phyloP scores from a whole-genome alignment of 2,113 vertebrate species.

The Cyanoramphus novaezelandiae region DNA sequence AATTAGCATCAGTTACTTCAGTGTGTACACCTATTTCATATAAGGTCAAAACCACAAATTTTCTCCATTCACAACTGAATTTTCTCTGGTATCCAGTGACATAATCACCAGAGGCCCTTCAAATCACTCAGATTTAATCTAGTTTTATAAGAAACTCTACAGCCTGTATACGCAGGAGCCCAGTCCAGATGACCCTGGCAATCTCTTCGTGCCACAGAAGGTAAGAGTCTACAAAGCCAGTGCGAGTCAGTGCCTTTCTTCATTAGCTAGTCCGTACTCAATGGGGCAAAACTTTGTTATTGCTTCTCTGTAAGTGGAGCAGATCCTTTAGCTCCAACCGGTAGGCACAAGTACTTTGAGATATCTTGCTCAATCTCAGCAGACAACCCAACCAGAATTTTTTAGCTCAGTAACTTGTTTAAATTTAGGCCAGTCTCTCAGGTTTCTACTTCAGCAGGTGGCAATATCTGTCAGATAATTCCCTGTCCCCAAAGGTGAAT shows the following conservation, averaged over 20 bases:
- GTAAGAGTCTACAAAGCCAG: neutral
- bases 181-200: neutral
- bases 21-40: neutral
- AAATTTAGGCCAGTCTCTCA: neutral
- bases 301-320: neutral
- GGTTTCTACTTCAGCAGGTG: neutral
- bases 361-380: neutral
- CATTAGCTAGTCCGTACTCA: neutral
- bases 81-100: neutral
- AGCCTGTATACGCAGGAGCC: neutral
- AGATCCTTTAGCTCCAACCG: neutral
- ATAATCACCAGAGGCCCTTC: neutral
- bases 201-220: neutral
- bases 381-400: neutral
- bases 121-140: neutral
- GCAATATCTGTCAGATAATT: neutral
- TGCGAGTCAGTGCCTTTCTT: neutral
- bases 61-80: neutral
- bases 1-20: neutral
- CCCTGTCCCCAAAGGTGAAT: neutral
- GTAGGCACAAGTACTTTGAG: neutral
- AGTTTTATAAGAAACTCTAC: neutral
- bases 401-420: neutral
- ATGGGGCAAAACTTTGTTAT: neutral
- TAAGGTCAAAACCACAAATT: neutral